Evolutionary conservation across 1,140 invertebrate species (phyloP).

Genomic region (Drosophila sp.): DNA sequence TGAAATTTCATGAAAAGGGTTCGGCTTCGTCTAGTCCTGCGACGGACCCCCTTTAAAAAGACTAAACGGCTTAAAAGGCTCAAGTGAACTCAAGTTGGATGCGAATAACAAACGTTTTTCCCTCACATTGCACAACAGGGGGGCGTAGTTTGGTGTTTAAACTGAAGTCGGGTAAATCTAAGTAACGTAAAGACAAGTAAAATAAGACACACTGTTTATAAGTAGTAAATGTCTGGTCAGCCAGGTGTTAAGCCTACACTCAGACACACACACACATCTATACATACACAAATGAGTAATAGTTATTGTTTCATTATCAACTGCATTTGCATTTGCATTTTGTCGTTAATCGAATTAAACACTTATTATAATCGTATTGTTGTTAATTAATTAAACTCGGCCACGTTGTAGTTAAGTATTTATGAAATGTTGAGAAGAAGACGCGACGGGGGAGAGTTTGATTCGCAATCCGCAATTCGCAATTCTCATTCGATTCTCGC

Average conservation of each 20-base stretch:
- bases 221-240: constrained; percentile 47
- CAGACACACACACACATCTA: constrained; percentile 7
- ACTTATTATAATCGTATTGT: constrained; percentile 26
- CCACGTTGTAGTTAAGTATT: constrained; percentile 10
- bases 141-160: constrained; percentile 14
- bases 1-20: constrained; percentile 45
- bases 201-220: constrained; percentile 16
- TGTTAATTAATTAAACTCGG: constrained; percentile 56
- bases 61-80: constrained; percentile 71
- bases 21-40: constrained; percentile 53
- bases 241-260: constrained; percentile 46
- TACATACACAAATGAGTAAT: constrained; percentile 8
- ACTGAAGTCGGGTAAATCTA: too few relatives aligned
- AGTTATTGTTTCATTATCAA: constrained; percentile 9
- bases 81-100: constrained; percentile 46
- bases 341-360: constrained; percentile 20
- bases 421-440: constrained; percentile 17
- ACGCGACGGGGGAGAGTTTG: constrained; percentile 8
- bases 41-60: constrained; percentile 3
- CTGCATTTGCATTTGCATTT: constrained; percentile 19
- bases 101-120: constrained; percentile 45
- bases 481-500: constrained; percentile 24
- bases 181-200: not conserved
- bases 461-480: constrained; percentile 37
- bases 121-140: constrained; percentile 38